Evolutionary conservation across 2,888 invertebrate genomes (phyloP), one percentile per base, ranked within the genome.

Genomic region (Sepiola atlantica): DNA sequence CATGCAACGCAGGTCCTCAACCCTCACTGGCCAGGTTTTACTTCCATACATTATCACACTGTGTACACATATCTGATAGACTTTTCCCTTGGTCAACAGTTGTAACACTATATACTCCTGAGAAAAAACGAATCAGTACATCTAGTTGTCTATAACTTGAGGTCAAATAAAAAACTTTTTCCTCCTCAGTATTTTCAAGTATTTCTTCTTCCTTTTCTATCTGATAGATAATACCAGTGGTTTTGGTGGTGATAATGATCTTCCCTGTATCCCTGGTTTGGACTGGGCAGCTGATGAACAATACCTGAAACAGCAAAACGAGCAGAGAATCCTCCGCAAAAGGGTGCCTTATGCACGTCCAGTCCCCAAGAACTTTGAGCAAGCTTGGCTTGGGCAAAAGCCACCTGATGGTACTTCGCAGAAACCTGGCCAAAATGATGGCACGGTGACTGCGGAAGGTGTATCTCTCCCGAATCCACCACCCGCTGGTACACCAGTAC

Each of bases 301-400:
- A 94, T 95, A 95, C 57, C 94, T 96, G 45, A 95, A 95, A 32
- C 95, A 95, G 90, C 95, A 96, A n/a, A 95, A 95, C 54, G 95
- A 95, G 20, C 95, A 95, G 77, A 94, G 93, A 61, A 94, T 95
- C 61, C 95, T 95, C 1, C 95, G 95, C 77, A 97, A 97, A 95
- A 97, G 98, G 97, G 98, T 99, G 94, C 99, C 99, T 18, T 99
- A 99, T 97, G 99, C 99, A 96, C 99, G 99, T 97, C 99, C 99
- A 32, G 99, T 99, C 97, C 99, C 99, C 6, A 98, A 98, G 96
- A 99, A 99, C 97, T 99, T 99, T 98, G 99, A 99, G 97, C 99
- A 98, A n/a, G 99, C 99, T 96, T 99, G 99, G 99, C 96, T 99
- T 99, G 97, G 97, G 91, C 97, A 97, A 94, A 96, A 96, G 93